These are phyloP conservation scores for Drosophila lacicola DNA, from an alignment of 2,888 invertebrate genomes.

Conservation along the genomic window DNA sequence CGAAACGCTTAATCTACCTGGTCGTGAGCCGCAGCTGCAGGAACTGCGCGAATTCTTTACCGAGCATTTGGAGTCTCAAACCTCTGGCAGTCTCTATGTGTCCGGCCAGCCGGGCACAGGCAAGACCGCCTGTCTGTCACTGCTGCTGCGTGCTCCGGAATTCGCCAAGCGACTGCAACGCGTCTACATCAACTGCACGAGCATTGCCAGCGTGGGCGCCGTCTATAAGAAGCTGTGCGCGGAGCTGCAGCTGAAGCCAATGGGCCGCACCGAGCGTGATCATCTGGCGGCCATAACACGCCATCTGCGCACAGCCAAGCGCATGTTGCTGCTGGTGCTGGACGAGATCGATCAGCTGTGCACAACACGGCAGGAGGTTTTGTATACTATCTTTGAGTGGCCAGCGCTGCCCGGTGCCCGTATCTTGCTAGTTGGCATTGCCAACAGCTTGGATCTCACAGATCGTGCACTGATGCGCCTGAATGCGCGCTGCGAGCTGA, in stretches of 20 bases:
- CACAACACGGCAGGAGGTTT: constrained; percentile 91
- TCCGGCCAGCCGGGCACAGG: constrained; percentile 98
- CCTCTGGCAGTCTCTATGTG: constrained; percentile 94
- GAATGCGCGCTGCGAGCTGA: constrained; percentile 90
- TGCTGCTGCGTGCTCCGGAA: constrained; percentile 89
- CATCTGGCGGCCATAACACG: constrained; percentile 89
- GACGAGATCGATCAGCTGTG: constrained; percentile 98
- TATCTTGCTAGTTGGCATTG: constrained; percentile 94
- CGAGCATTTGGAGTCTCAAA: constrained; percentile 88
- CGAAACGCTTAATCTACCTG: constrained; percentile 87
- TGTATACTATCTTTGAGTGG: constrained; percentile 98
- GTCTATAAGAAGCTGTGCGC: constrained; percentile 92
- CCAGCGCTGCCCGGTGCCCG: constrained; percentile 89
- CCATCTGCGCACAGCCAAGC: constrained; percentile 88
- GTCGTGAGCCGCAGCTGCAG: constrained; percentile 92
- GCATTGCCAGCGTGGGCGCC: constrained; percentile 92
- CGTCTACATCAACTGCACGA: constrained; percentile 93
- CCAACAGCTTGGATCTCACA: constrained; percentile 97
- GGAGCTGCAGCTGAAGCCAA: constrained; percentile 88
- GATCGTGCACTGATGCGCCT: constrained; percentile 95
- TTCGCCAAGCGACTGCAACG: constrained; percentile 85
- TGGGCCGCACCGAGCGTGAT: constrained; percentile 88
- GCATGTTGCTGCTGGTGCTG: constrained; percentile 92
- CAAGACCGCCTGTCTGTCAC: constrained; percentile 94
- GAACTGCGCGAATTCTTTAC: constrained; percentile 89